Conservation (phyloP, 2,888 invertebrate genomes). For the Agrotis segetum region DNA sequence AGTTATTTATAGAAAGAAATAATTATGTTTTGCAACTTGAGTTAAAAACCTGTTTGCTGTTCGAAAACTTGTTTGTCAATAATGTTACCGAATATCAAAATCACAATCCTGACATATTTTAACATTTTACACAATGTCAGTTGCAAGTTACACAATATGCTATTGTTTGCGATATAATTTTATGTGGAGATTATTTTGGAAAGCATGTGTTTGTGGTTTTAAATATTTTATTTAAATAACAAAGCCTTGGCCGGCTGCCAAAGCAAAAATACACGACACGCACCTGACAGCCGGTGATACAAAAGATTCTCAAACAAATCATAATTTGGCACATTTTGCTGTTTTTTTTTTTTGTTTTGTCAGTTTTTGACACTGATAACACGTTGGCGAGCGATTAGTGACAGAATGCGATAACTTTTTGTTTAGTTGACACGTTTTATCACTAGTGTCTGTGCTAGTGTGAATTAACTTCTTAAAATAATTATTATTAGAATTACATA, state of each 20-base stretch:
- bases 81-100: conserved; percentile 19
- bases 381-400: conserved; percentile 30
- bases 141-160: conserved; percentile 52
- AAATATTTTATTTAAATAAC: conserved; percentile 75
- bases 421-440: not conserved
- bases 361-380: conserved; percentile 37
- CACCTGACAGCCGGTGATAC: conserved; percentile 73
- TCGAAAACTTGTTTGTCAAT: not conserved
- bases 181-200: conserved; percentile 47
- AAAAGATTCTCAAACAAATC: conserved; percentile 65
- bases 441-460: no score
- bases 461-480: not conserved
- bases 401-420: conserved; percentile 13
- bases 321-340: conserved; percentile 59
- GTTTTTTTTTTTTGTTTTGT: conserved; percentile 35
- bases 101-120: conserved; percentile 9
- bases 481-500: not conserved
- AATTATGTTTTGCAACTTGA: not conserved
- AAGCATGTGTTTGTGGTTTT: conserved; percentile 70
- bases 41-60: not conserved
- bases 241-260: conserved; percentile 78
- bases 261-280: conserved; percentile 70
- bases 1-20: not conserved
- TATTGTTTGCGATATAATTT: conserved; percentile 58
- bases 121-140: conserved; percentile 13